Base-by-base conservation (phyloP, 1,140 invertebrate species). In the Drosophila ironensis region DNA sequence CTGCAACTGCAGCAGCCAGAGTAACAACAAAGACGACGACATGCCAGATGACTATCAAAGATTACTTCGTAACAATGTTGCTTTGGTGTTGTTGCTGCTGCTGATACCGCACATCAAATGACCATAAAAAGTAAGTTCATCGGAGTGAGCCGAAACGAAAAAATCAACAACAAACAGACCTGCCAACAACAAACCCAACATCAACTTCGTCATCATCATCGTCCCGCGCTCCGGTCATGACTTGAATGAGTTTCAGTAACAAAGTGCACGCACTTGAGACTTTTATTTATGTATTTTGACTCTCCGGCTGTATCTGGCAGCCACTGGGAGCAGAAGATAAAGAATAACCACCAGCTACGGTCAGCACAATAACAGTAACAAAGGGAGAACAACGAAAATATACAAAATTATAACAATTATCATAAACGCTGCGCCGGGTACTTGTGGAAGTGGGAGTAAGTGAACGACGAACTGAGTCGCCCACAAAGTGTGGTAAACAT, bases 191-290 rank as follows among this genome's bases (percentile, higher is more conserved):
- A 64, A 22, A 37, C 45, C 42, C 51, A 69, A 52, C 56, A 53
- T 27, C 57, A 38, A 8, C 46, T 52, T 47, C 56, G 46, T 54
- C 57, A 53, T 72, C 63, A 64, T 77, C 67, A 63, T 71, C 47
- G 45, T 72, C 52, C 30, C 46, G 22, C 22, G 24, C 20, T 25
- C 50, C 72, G 38, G 69, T 67, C 61, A 71, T 86, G 60, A 74
- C 73, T 71, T 80, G 74, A 84, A 76, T 67, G 69, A 86, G 78
- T 84, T 80, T 84, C 78, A 84, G 86, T 84, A 84, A 84, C 78
- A 84, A 84, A 86, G 74, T 82, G 78, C 74, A 84, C 78, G 78
- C 78, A 84, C 78, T 84, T 86, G 80, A 74, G 54, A 52, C 80
- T 71, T 86, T 84, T 86, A 86, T 84, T 80, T 84, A 84, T 86